These are phyloP conservation scores for Drosophila macrospina DNA, from an alignment of 2,888 invertebrate species.

Conservation along the genomic window DNA sequence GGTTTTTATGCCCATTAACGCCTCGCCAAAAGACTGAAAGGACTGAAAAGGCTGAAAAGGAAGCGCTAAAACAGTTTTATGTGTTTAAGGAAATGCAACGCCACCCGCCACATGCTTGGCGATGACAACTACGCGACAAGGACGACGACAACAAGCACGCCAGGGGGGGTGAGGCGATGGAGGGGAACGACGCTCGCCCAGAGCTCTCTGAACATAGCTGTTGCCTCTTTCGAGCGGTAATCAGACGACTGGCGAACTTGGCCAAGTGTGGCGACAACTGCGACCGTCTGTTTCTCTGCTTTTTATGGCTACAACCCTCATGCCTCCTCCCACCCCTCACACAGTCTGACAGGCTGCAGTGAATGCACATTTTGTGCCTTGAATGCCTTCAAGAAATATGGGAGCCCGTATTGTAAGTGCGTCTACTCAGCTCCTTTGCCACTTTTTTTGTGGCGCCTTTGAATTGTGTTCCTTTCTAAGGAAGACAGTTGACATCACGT, in stretches of 20 bases:
- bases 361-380: slow-evolving; percentile 67
- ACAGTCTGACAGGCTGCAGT: slow-evolving; percentile 41
- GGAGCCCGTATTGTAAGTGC: slow-evolving; percentile 57
- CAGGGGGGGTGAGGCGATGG: no score
- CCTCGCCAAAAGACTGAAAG: slow-evolving; percentile 57
- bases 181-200: neutral
- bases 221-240: slow-evolving; percentile 48
- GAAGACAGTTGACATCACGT: slow-evolving; percentile 53
- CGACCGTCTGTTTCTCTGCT: slow-evolving; percentile 66
- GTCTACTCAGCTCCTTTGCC: slow-evolving; percentile 14
- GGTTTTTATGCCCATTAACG: slow-evolving; percentile 71
- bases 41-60: slow-evolving; percentile 63
- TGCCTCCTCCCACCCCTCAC: neutral
- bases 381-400: slow-evolving; percentile 66
- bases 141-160: slow-evolving; percentile 21
- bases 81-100: slow-evolving; percentile 72
- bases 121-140: slow-evolving; percentile 62
- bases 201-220: slow-evolving; percentile 1
- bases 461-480: slow-evolving; percentile 31
- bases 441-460: slow-evolving; percentile 49
- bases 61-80: slow-evolving; percentile 75
- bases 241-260: slow-evolving; percentile 70
- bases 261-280: slow-evolving; percentile 68
- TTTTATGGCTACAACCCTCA: slow-evolving; percentile 36
- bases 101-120: slow-evolving; percentile 49